phyloP scores from a whole-genome alignment of 2,888 invertebrate genomes.

The Mesorhabditis sp. region DNA sequence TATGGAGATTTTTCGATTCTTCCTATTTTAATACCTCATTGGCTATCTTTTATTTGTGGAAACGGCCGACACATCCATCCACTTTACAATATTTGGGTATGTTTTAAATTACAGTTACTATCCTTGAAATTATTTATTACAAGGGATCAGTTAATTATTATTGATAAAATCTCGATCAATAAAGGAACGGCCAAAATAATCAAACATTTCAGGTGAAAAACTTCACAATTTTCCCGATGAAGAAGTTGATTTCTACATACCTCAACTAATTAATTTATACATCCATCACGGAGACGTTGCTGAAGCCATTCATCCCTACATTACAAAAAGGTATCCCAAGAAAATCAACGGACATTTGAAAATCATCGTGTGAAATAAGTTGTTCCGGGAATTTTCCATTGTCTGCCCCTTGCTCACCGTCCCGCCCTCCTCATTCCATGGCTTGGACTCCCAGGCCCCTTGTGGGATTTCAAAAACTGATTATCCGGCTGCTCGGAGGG shows the following conservation, averaged over 20 bases:
- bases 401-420: no score
- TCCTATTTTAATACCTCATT: not conserved
- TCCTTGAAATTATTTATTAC: no score
- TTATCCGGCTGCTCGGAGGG: no score
- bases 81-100: not conserved
- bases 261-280: constrained; percentile 95
- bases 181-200: not conserved
- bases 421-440: no score
- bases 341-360: constrained; percentile 3
- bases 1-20: not conserved
- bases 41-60: not conserved
- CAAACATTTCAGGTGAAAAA: constrained; percentile 73
- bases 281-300: constrained; percentile 96
- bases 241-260: constrained; percentile 94
- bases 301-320: constrained; percentile 81
- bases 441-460: no score
- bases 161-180: no score
- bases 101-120: not conserved
- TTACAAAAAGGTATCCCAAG: constrained; percentile 71
- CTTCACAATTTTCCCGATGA: constrained; percentile 87
- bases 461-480: no score
- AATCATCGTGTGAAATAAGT: no score
- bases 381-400: no score
- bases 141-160: no score
- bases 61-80: not conserved